phyloP scores from a whole-genome alignment of 2,888 invertebrate species.

The Folsomia manolachei region DNA sequence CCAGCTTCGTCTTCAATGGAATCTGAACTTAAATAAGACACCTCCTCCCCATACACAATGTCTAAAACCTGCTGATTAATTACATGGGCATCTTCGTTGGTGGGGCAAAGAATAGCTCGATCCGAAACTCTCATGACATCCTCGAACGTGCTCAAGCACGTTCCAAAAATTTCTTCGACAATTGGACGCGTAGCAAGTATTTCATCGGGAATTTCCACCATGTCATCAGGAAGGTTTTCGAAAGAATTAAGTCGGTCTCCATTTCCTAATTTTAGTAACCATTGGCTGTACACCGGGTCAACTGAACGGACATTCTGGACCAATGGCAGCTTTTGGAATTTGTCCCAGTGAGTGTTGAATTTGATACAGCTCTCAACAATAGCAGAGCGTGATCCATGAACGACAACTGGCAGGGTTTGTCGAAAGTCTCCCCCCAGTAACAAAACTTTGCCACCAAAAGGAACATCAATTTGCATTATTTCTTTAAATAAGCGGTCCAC shows the following conservation, averaged over 20 bases:
- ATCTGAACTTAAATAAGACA: conserved; percentile 16
- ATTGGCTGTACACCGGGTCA: conserved; percentile 3
- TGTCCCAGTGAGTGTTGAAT: conserved; percentile 19
- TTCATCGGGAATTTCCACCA: conserved; percentile 14
- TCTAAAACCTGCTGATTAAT: conserved; percentile 16
- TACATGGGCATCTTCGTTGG: conserved; percentile 10
- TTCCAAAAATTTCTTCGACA: conserved; percentile 10
- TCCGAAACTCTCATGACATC: neutral
- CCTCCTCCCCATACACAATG: neutral
- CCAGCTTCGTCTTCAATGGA: conserved; percentile 7
- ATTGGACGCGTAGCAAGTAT: no score
- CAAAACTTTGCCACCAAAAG: conserved; percentile 38
- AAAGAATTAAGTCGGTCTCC: conserved; percentile 6
- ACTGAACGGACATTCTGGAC: conserved; percentile 30
- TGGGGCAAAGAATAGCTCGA: conserved; percentile 18
- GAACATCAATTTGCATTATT: conserved; percentile 12
- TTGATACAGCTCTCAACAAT: conserved; percentile 28
- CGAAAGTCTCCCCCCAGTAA: conserved; percentile 43
- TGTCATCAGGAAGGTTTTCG: neutral
- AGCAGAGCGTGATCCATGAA: conserved; percentile 13
- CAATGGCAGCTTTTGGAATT: conserved; percentile 23
- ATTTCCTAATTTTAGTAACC: conserved; percentile 23
- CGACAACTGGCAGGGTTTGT: conserved; percentile 34
- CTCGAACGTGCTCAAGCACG: neutral
- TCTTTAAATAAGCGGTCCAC: conserved; percentile 26